Percentiles rank a stretch among this genome's conserved stretches.
phyloP scores from a whole-genome alignment of 2,888 invertebrate genomes.

The Harmothoe impar region DNA sequence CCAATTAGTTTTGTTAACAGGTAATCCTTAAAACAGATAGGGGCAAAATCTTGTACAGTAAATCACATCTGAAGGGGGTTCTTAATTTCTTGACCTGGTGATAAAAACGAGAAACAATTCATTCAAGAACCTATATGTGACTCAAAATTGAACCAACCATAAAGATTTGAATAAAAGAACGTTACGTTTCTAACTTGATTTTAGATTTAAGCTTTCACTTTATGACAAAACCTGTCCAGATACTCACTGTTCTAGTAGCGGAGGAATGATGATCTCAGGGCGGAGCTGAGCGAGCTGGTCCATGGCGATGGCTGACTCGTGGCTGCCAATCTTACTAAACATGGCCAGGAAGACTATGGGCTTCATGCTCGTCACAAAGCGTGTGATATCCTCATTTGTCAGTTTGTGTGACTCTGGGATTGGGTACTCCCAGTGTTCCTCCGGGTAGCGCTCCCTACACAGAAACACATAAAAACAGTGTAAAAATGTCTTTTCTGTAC shows the following conservation, averaged over 20 bases:
- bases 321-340: constrained; percentile 88
- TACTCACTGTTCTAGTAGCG: constrained; percentile 89
- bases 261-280: constrained; percentile 92
- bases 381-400: constrained; percentile 91
- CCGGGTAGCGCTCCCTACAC: constrained; percentile 79
- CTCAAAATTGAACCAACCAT: too few species aligned
- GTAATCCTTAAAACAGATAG: too few species aligned
- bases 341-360: constrained; percentile 91
- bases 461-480: constrained; percentile 30
- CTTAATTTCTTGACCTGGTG: too few species aligned
- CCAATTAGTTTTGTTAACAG: too few species aligned
- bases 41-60: too few species aligned
- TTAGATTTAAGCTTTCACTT: too few species aligned
- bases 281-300: constrained; percentile 90
- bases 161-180: too few species aligned
- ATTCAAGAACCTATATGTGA: too few species aligned
- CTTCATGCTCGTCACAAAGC: constrained; percentile 90
- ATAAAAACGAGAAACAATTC: too few species aligned
- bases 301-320: constrained; percentile 88
- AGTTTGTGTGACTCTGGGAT: constrained; percentile 89
- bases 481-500: background rate
- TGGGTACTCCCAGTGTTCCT: constrained; percentile 87
- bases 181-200: too few species aligned
- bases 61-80: too few species aligned
- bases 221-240: too few species aligned